Evolutionary conservation across 2,797 vertebrate species (phyloP).

Genomic region (Amphiprion clarkii): DNA sequence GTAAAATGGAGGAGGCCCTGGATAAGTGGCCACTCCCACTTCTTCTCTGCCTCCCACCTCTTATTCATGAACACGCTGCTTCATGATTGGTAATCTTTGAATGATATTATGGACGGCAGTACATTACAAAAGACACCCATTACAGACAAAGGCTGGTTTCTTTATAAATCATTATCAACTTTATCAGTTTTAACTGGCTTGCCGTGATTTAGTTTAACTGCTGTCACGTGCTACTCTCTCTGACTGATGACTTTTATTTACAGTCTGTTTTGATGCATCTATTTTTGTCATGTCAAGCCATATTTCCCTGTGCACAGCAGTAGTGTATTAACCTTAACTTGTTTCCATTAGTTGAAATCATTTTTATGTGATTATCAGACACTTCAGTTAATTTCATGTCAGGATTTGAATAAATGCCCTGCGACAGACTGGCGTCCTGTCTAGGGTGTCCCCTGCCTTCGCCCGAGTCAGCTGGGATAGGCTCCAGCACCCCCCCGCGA

Average conservation of each 20-base stretch:
- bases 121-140: neutral
- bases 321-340: neutral
- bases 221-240: neutral
- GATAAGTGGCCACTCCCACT: constrained; percentile 56
- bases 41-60: constrained; percentile 40
- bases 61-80: constrained; percentile 44
- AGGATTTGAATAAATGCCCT: neutral
- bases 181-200: neutral
- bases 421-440: too few relatives aligned
- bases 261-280: neutral
- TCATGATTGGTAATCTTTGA: constrained; percentile 13
- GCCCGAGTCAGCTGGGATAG: too few relatives aligned
- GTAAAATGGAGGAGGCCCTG: constrained; percentile 66
- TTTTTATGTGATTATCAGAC: neutral
- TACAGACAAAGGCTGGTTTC: too few relatives aligned
- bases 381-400: neutral
- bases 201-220: neutral
- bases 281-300: neutral
- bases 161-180: neutral
- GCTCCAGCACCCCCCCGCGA: too few relatives aligned
- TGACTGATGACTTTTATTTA: neutral
- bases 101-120: neutral
- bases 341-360: neutral
- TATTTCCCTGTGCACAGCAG: neutral
- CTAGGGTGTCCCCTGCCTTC: too few relatives aligned